These are phyloP conservation scores for Cydia fagiglandana DNA, from an alignment of 1,140 invertebrate species.

Conservation along the genomic window DNA sequence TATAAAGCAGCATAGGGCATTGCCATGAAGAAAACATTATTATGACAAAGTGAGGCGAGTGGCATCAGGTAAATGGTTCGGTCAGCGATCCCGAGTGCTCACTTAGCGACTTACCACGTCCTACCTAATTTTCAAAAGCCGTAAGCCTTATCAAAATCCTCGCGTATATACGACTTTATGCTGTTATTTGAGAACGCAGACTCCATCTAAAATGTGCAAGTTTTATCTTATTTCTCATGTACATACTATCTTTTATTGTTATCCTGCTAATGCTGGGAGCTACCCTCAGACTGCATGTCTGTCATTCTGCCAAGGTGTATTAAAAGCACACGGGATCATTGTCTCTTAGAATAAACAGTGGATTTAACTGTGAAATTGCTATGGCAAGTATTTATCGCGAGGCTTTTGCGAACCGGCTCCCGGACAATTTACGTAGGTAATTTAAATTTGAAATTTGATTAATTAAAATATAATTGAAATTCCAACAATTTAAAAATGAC, in stretches of 20 bases:
- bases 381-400: neutral
- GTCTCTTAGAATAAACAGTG: neutral
- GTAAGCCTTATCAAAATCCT: neutral
- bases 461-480: no score
- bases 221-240: neutral
- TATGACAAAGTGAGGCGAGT: conserved; percentile 16
- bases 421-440: no score
- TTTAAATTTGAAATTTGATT: no score
- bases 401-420: neutral
- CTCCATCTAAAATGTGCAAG: conserved; percentile 1
- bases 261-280: conserved; percentile 28
- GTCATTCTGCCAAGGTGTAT: conserved; percentile 15
- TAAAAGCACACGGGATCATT: conserved; percentile 4
- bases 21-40: conserved; percentile 19
- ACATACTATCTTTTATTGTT: conserved; percentile 31
- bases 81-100: conserved; percentile 15
- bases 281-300: conserved; percentile 34
- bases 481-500: no score
- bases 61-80: conserved; percentile 26
- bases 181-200: neutral
- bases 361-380: neutral
- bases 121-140: neutral
- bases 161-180: neutral
- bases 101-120: neutral
- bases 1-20: neutral